Percentiles rank a stretch among this genome's conserved stretches.
Evolutionary conservation across 2,113 vertebrate genomes (phyloP).

Genomic region (Hemiprocne comata): DNA sequence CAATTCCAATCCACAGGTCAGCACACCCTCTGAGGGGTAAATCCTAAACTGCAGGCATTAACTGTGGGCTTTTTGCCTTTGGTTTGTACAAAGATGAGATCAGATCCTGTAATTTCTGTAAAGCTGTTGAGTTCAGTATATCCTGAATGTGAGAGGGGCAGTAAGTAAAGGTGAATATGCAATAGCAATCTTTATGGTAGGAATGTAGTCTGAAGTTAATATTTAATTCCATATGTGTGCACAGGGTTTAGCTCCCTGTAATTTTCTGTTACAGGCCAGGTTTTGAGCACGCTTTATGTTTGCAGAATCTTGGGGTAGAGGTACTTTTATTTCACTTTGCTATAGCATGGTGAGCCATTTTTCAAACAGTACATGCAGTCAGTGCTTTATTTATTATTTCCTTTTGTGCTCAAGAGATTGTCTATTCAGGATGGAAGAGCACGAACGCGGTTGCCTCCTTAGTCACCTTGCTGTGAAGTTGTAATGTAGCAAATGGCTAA

Average conservation of each 20-base stretch:
- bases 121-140: neutral
- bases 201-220: neutral
- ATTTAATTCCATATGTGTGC: neutral
- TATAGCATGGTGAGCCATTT: neutral
- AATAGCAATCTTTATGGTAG: neutral
- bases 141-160: neutral
- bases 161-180: neutral
- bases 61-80: neutral
- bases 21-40: neutral
- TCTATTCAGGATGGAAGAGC: conserved; percentile 15
- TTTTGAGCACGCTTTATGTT: neutral
- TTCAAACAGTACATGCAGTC: neutral
- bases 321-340: neutral
- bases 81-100: neutral
- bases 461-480: conserved; percentile 61
- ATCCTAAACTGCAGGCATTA: neutral
- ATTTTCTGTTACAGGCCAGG: neutral
- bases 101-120: neutral
- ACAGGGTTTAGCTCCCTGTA: neutral
- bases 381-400: conserved; percentile 69
- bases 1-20: neutral
- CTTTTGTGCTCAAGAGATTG: conserved; percentile 71
- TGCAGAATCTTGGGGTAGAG: neutral
- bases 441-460: neutral
- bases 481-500: conserved; percentile 70